These are phyloP conservation scores for Eupeodes corollae DNA, from an alignment of 1,140 invertebrate genomes.

Conservation along the genomic window DNA sequence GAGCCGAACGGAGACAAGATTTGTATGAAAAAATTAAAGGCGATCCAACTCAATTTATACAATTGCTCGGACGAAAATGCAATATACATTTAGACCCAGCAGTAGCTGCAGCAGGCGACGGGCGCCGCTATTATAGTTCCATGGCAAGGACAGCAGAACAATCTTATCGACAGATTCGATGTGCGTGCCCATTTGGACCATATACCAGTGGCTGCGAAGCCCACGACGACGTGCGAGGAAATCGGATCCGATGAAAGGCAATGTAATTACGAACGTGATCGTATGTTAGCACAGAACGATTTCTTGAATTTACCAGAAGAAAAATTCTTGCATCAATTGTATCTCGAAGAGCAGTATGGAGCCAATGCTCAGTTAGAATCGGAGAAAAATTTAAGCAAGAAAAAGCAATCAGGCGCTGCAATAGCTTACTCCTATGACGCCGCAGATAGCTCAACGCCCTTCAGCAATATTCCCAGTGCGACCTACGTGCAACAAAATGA, in stretches of 20 bases:
- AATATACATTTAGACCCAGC: constrained; percentile 93
- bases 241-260: constrained; percentile 72
- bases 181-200: constrained; percentile 91
- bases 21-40: constrained; percentile 99
- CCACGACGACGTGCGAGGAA: constrained; percentile 46
- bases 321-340: constrained; percentile 89
- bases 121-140: constrained; percentile 94
- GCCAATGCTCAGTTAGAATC: constrained; percentile 61
- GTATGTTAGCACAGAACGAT: constrained; percentile 93
- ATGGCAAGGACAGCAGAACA: constrained; percentile 89
- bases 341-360: constrained; percentile 91
- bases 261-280: constrained; percentile 91
- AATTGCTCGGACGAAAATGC: constrained; percentile 87
- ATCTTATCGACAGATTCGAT: constrained; percentile 97
- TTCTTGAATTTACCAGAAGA: constrained; percentile 83
- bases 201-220: constrained; percentile 62
- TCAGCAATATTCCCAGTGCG: constrained; percentile 22
- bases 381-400: constrained; percentile 55
- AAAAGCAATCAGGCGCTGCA: constrained; percentile 60
- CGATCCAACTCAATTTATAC: constrained; percentile 95
- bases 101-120: constrained; percentile 83
- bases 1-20: constrained; percentile 89
- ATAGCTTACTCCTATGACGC: constrained; percentile 92
- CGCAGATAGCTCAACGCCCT: constrained; percentile 39
- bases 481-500: constrained; percentile 4